Base-by-base conservation (phyloP, 2,888 invertebrate species). In the Pristionchus entomophagus region DNA sequence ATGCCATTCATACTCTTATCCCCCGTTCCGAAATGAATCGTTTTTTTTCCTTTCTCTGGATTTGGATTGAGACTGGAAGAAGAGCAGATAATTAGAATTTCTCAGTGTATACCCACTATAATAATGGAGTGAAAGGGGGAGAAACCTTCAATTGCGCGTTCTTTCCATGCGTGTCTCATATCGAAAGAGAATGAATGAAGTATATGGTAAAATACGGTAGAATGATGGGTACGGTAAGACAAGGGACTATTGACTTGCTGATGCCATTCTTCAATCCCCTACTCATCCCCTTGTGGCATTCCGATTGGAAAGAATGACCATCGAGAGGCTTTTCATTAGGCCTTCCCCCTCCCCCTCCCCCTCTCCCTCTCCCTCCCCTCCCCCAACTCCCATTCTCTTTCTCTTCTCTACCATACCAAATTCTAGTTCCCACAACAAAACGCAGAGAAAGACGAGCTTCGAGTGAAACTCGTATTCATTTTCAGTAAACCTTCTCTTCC, bases 351-450 rank as follows among this genome's bases (percentile, higher is more conserved):
- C 77, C 41, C 77, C n/a, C 77, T 45, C 77, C 26, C 14, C 26
- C 53, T 81, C 81, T 82, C 35, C 29, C 51, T 80, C 80, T 51
- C 80, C 32, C 26, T 51, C 69, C 41, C 41, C 3, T n/a, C 35
- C 80, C 35, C 80, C 26, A 45, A 29, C 80, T 49, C n/a, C 32
- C 59, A 56, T 56, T 82, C 35, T 32, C n/a, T 80, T 26, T 80
- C 51, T 32, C 26, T 22, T 51, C 73, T 22, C 38, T 73, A 14
- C 45, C 0, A 73, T 19, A 41, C n/a, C 45, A 1, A 73, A 19
- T 73, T 41, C 38, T 14, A 73, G n/a, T 41, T 6, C 19, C 6
- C 73, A 73, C 38, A 73, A 73, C 73, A 73, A 73, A 41, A 41
- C n/a, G n/a, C n/a, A 41, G 22, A 41, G 73, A 73, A n/a, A 38